phyloP scores from a whole-genome alignment of 92 coral and sea anemone species.

The Muricea muricata region DNA sequence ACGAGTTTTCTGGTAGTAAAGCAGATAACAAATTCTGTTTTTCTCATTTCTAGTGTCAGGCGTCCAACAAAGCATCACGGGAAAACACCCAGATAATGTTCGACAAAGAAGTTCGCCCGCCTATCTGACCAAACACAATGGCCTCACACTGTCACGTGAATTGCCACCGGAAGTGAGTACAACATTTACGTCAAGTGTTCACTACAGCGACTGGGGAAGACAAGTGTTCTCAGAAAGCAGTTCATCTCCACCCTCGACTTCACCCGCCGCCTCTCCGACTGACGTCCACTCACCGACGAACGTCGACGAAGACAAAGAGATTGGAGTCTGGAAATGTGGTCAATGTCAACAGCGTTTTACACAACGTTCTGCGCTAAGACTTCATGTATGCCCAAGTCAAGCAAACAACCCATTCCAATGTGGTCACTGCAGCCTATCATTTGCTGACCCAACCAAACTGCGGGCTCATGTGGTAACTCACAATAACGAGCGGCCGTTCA shows the following conservation, averaged over 20 bases:
- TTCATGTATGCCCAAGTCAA: conserved; percentile 78
- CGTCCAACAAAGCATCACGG: conserved; percentile 1
- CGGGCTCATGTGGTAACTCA: conserved; percentile 91
- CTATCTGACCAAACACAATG: conserved; percentile 28
- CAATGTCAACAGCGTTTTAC: conserved; percentile 84
- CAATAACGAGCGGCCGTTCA: conserved; percentile 86
- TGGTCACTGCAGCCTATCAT: conserved; percentile 89
- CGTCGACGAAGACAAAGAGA: conserved; percentile 55
- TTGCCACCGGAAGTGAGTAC: conserved; percentile 24
- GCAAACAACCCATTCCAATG: conserved; percentile 89
- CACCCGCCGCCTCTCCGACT: conserved; percentile 47
- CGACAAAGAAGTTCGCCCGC: not conserved
- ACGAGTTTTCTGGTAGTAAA: no score
- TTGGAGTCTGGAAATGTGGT: conserved; percentile 85
- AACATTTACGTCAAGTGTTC: conserved; percentile 19
- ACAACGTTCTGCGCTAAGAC: conserved; percentile 78
- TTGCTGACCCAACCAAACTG: conserved; percentile 77
- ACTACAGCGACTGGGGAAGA: conserved; percentile 11
- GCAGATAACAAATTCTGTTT: not conserved
- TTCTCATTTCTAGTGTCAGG: not conserved
- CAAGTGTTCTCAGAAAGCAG: conserved; percentile 10
- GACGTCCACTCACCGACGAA: conserved; percentile 20
- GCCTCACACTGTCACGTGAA: conserved; percentile 11
- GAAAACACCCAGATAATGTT: not conserved
- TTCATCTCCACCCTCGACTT: conserved; percentile 34